Evolutionary conservation across 2,113 vertebrate genomes (phyloP).

Genomic region (Chloropsis cyanopogon): DNA sequence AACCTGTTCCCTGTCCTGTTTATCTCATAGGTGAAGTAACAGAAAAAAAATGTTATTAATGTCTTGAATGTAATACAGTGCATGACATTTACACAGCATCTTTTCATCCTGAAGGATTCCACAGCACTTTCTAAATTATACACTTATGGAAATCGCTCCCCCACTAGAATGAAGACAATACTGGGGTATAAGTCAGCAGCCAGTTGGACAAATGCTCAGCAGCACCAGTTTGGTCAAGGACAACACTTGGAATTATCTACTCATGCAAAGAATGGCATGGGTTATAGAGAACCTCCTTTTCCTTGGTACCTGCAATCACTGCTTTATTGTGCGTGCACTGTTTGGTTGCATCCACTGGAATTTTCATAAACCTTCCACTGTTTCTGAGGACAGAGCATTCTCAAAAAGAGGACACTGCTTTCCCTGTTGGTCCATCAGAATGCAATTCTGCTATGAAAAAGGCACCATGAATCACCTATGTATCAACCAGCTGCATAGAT

Average conservation of each 20-base stretch:
- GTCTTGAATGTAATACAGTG: background rate
- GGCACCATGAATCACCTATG: background rate
- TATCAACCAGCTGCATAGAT: background rate
- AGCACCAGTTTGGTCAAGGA: background rate
- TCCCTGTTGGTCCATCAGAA: background rate
- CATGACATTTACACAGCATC: background rate
- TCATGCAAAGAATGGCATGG: background rate
- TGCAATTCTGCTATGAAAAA: background rate
- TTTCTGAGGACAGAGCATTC: background rate
- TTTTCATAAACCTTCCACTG: background rate
- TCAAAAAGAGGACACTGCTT: background rate
- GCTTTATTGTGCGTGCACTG: constrained; percentile 1
- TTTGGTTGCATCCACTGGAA: background rate
- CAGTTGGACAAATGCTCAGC: constrained; percentile 30
- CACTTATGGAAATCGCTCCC: background rate
- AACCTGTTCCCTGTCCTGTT: background rate
- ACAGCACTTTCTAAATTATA: constrained; percentile 22
- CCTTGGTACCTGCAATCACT: background rate
- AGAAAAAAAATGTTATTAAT: background rate
- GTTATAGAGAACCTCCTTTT: constrained; percentile 15
- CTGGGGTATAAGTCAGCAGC: background rate
- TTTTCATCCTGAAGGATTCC: constrained; percentile 38
- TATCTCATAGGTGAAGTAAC: background rate
- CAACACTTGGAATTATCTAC: background rate
- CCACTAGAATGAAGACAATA: background rate